Evolutionary conservation across 2,888 invertebrate genomes (phyloP).

Genomic region (Gisinianus flammeolus): DNA sequence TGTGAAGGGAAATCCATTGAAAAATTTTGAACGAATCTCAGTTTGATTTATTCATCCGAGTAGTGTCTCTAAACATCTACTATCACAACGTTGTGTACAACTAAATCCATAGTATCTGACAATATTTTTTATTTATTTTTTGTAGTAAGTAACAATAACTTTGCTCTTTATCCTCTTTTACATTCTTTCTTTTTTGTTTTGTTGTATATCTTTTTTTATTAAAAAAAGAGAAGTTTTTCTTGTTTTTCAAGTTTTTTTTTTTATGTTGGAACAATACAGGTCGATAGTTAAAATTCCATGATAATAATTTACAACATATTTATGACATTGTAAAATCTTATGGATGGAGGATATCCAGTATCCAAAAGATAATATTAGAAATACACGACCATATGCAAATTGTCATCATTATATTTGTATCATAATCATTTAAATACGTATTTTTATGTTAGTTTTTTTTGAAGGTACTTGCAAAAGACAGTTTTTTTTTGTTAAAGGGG

Average conservation of each 20-base stretch:
- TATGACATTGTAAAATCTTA: too few species aligned
- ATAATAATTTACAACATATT: too few species aligned
- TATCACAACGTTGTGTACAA: constrained; percentile 26
- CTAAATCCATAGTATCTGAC: neutral
- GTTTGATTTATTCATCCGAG: constrained; percentile 12
- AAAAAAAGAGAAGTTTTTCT: neutral
- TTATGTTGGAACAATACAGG: neutral
- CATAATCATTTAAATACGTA: too few species aligned
- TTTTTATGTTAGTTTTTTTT: too few species aligned
- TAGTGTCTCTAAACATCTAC: constrained; percentile 14
- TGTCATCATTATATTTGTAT: too few species aligned
- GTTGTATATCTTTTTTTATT: neutral
- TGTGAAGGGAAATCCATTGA: neutral
- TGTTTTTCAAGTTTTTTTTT: neutral
- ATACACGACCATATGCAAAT: too few species aligned
- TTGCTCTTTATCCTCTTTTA: neutral
- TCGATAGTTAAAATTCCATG: too few species aligned
- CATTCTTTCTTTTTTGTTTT: neutral
- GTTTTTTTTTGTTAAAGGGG: too few species aligned
- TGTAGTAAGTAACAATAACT: neutral
- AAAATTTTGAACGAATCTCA: constrained; percentile 21
- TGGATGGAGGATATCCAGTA: too few species aligned
- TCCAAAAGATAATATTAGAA: too few species aligned
- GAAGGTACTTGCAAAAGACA: constrained; percentile 5
- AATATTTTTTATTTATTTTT: neutral